These are phyloP conservation scores for Hyperoodon ampullatus DNA, from an alignment of 2,113 vertebrate genomes.

Conservation along the genomic window DNA sequence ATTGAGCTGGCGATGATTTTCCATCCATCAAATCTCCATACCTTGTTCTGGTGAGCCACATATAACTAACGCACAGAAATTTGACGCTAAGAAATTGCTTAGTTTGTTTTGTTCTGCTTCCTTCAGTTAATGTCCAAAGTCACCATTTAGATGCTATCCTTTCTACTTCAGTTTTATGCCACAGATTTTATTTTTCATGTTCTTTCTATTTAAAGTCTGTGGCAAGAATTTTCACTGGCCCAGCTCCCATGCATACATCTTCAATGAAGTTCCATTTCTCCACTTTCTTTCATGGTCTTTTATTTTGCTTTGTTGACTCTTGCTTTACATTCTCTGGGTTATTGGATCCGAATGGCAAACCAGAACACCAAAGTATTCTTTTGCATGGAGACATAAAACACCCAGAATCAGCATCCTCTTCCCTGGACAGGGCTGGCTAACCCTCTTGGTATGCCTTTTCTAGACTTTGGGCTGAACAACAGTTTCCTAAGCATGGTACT, in stretches of 20 bases:
- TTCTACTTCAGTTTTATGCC: slow-evolving; percentile 19
- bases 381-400: not conserved
- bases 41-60: not conserved
- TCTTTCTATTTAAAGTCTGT: not conserved
- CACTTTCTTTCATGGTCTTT: slow-evolving; percentile 1
- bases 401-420: not conserved
- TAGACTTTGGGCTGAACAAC: not conserved
- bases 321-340: not conserved
- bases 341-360: not conserved
- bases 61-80: not conserved
- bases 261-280: not conserved
- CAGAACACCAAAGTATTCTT: not conserved
- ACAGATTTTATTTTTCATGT: not conserved
- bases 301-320: slow-evolving; percentile 1
- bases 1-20: not conserved
- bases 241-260: not conserved
- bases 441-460: not conserved
- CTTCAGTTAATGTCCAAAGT: not conserved
- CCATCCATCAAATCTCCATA: not conserved
- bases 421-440: not conserved
- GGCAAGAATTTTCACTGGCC: not conserved
- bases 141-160: not conserved
- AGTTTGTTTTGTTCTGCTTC: not conserved
- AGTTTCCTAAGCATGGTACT: not conserved
- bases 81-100: not conserved